Base-by-base conservation (phyloP, 2,113 vertebrate genomes). In the Misgurnus anguillicaudatus region DNA sequence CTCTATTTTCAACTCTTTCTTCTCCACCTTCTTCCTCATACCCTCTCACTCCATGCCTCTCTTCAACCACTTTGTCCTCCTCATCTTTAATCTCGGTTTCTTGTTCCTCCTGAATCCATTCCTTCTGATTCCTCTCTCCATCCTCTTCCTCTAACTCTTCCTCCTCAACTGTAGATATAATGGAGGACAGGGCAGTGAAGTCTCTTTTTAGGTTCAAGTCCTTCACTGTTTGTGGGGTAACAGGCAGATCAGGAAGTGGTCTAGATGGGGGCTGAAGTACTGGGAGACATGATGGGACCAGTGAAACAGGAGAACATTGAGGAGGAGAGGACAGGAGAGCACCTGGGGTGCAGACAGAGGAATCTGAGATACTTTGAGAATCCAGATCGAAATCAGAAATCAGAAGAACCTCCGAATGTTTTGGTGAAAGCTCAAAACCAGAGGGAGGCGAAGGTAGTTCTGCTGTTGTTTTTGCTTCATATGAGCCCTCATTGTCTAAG, bases 81-180 rank as follows among this genome's bases (percentile, higher is more conserved):
- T 24, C 55, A 2, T 74, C 62, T 57, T 16, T 38, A 4, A 36
- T 60, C 41, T 65, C 67, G 10, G 13, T 39, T 9, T 9, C 53
- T 57, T 6, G 1, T 17, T 57, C 53, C 17, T 57, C 53, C 7
- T 57, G 17, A n/a, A 57, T 19, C 17, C 21, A 16, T 55, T 66
- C n/a, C 31, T 39, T 57, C 57, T 48, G 16, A 58, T 9, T 4
- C 24, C 0, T 72, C 53, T 64, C 63, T 61, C 67, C 64, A 3
- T 68, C 51, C 39, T 68, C 61, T 70, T 75, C 77, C 53, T 75
- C 61, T 7, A 4, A 65, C 10, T 39, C 58, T 41, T 48, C 78
- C 13, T 80, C 78, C 19, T 74, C 69, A 58, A 71, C 48, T 6
- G 47, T 73, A 31, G 78, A 57, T 45, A 64, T 73, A 36, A 82